phyloP scores from a whole-genome alignment of 2,113 vertebrate species.

The Paralichthys olivaceus region DNA sequence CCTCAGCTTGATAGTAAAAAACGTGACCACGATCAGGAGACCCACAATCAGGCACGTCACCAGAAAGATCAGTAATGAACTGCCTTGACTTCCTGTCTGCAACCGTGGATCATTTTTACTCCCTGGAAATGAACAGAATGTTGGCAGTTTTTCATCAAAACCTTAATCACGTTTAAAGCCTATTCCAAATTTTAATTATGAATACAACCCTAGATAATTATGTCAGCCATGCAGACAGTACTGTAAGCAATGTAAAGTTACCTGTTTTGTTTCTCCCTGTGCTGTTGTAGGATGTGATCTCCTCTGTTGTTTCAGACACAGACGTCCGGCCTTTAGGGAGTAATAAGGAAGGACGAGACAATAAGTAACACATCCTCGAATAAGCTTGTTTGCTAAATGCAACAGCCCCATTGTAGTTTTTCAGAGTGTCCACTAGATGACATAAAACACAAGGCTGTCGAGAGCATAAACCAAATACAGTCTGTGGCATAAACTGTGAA shows the following conservation, averaged over 20 bases:
- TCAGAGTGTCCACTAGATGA: constrained; percentile 51
- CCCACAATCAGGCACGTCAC: constrained; percentile 85
- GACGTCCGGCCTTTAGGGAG: constrained; percentile 33
- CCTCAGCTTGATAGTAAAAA: constrained; percentile 87
- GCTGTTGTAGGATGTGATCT: constrained; percentile 27
- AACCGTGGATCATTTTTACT: neutral
- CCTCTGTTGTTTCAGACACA: constrained; percentile 35
- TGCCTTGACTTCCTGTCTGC: constrained; percentile 5
- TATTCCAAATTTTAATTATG: neutral
- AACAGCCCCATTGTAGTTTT: neutral
- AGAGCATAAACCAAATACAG: no score
- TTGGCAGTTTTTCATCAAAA: neutral
- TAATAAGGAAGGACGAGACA: neutral
- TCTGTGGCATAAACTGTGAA: no score
- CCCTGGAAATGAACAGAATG: constrained; percentile 37
- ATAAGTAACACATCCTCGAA: neutral
- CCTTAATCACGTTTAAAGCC: neutral
- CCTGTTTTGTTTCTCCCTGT: constrained; percentile 55
- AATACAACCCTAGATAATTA: neutral
- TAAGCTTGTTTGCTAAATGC: neutral
- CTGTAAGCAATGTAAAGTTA: constrained; percentile 21
- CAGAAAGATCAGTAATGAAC: constrained; percentile 80
- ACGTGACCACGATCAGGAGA: constrained; percentile 88
- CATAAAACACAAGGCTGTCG: neutral
- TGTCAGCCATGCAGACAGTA: neutral